These are phyloP conservation scores for Synanthedon andrenaeformis DNA, from an alignment of 2,888 invertebrate genomes.

Conservation along the genomic window DNA sequence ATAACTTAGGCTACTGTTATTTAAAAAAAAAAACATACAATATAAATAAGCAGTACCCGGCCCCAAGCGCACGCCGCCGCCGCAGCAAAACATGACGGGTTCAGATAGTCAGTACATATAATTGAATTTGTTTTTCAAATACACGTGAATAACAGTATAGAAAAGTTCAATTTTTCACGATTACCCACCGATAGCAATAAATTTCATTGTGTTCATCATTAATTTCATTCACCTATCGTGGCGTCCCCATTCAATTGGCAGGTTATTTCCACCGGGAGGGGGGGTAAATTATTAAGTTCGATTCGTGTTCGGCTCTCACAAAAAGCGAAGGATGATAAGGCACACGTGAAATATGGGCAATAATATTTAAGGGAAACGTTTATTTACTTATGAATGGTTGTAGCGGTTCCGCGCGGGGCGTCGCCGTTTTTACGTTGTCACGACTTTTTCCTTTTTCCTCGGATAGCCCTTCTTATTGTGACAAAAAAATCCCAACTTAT, in stretches of 20 bases:
- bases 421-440: constrained; percentile 6
- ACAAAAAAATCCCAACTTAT: too few species aligned
- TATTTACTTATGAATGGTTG: constrained; percentile 23
- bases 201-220: constrained; percentile 36
- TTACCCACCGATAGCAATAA: constrained; percentile 23
- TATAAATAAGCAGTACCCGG: too few species aligned
- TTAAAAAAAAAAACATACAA: too few species aligned
- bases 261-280: constrained; percentile 27
- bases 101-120: too few species aligned
- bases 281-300: constrained; percentile 28
- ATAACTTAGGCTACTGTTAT: too few species aligned
- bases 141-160: too few species aligned
- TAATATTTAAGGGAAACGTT: constrained; percentile 6
- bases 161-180: constrained; percentile 3
- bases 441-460: constrained; percentile 9
- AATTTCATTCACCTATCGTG: constrained; percentile 39
- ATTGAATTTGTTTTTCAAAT: too few species aligned
- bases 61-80: too few species aligned
- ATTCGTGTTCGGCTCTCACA: constrained; percentile 1
- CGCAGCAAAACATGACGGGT: too few species aligned
- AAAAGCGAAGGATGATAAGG: constrained; percentile 4
- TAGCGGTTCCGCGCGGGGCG: constrained; percentile 1
- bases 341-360: constrained; percentile 7
- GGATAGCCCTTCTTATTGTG: not conserved
- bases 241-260: constrained; percentile 36